phyloP scores from a whole-genome alignment of 1,140 invertebrate species.

The Diabrotica virgifera region DNA sequence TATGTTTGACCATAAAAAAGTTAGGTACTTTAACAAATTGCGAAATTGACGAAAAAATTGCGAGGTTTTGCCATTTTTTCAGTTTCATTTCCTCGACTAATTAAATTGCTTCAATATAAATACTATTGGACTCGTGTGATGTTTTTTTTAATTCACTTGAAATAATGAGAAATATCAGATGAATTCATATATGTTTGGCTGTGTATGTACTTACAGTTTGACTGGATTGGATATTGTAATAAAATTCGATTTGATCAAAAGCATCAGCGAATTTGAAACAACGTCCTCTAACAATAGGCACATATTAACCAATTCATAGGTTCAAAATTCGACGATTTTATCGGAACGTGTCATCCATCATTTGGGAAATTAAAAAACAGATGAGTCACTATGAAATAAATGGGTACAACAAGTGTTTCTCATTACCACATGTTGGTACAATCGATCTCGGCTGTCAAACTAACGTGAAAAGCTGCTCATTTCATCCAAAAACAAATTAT shows the following conservation, averaged over 20 bases:
- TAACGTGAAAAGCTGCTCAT: constrained; percentile 22
- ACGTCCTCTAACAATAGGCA: neutral
- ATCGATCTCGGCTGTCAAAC: constrained; percentile 37
- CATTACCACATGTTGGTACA: constrained; percentile 30
- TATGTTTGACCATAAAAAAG: too few relatives aligned
- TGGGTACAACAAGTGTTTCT: constrained; percentile 22
- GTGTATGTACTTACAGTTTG: too few relatives aligned
- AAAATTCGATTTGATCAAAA: neutral
- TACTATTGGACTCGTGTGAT: too few relatives aligned
- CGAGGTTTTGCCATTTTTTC: too few relatives aligned
- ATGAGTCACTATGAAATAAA: constrained; percentile 18
- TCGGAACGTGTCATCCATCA: constrained; percentile 13
- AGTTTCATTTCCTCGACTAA: too few relatives aligned
- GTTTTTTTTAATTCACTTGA: too few relatives aligned
- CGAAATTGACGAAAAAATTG: too few relatives aligned
- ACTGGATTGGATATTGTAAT: too few relatives aligned
- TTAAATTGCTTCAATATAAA: too few relatives aligned
- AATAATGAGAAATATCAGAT: too few relatives aligned
- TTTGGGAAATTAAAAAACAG: constrained; percentile 19
- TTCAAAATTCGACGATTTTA: constrained; percentile 8
- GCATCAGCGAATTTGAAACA: neutral
- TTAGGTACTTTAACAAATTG: too few relatives aligned
- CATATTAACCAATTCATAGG: neutral
- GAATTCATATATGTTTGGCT: too few relatives aligned
- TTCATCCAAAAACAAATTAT: constrained; percentile 34